These are phyloP conservation scores for Temnopleurus reevesii DNA, from an alignment of 53 echinoderm and acorn worm species.

Conservation along the genomic window DNA sequence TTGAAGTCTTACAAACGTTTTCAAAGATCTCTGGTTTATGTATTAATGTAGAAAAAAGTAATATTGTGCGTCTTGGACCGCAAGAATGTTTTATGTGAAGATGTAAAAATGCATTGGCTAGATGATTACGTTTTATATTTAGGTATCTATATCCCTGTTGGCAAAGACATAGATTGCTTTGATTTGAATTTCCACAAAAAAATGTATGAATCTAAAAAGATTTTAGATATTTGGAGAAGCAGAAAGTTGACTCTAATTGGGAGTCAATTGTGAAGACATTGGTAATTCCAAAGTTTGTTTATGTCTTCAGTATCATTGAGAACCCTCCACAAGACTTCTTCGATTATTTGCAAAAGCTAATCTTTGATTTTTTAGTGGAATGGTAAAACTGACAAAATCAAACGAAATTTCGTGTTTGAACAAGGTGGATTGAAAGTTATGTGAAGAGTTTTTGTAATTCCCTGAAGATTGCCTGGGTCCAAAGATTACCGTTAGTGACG, in stretches of 20 bases:
- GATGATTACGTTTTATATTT: too few relatives aligned
- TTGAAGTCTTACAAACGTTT: not conserved
- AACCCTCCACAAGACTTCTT: not conserved
- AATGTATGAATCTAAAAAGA: not conserved
- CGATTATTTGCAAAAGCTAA: not conserved
- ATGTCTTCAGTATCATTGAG: not conserved
- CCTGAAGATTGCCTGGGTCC: not conserved
- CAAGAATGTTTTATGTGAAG: not conserved
- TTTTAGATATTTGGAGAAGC: not conserved
- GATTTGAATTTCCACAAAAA: too few relatives aligned
- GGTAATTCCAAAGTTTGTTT: too few relatives aligned
- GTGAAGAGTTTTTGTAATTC: not conserved
- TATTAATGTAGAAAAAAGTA: not conserved
- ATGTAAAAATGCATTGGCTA: too few relatives aligned
- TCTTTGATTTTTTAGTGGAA: not conserved
- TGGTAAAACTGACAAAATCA: too few relatives aligned
- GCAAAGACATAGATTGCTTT: not conserved
- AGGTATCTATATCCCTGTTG: not conserved
- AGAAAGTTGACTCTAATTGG: not conserved
- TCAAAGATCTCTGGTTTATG: not conserved
- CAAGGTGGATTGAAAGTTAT: conserved; percentile 18
- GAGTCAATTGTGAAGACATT: not conserved
- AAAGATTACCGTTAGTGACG: not conserved
- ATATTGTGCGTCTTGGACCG: not conserved
- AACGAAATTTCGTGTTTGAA: not conserved